Conservation (phyloP, 2,888 invertebrate genomes). For the Leucophenga maculata region DNA sequence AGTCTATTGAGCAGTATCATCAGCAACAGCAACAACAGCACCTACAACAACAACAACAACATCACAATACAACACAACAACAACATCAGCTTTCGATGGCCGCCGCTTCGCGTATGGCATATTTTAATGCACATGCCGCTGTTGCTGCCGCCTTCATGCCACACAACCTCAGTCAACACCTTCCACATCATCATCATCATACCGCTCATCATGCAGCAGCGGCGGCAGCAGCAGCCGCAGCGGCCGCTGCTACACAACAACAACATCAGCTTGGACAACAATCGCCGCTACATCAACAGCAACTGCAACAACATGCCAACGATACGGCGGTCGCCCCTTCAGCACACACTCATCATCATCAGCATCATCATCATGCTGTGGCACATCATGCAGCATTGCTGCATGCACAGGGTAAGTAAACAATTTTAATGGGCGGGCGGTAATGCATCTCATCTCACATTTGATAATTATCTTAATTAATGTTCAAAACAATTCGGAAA, state of each 20-base stretch:
- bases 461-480: no score
- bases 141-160: conserved; percentile 90
- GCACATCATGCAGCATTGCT: conserved; percentile 68
- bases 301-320: conserved; percentile 18
- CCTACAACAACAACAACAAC: conserved; percentile 47
- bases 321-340: conserved; percentile 24
- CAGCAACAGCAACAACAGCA: conserved; percentile 43
- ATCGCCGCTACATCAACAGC: conserved; percentile 29
- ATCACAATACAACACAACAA: conserved; percentile 54
- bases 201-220: neutral
- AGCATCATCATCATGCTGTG: conserved; percentile 40
- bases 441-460: no score
- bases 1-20: conserved; percentile 27
- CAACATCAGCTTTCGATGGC: conserved; percentile 72
- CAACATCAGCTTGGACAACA: conserved; percentile 36
- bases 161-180: conserved; percentile 74
- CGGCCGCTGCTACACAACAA: conserved; percentile 12
- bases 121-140: conserved; percentile 93
- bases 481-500: no score
- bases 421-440: no score
- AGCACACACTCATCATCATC: conserved; percentile 33
- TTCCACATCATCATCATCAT: conserved; percentile 46
- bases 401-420: conserved; percentile 71
- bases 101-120: conserved; percentile 85
- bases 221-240: conserved; percentile 27